Conservation (phyloP, 1,140 invertebrate species). For the Fopius arisanus region DNA sequence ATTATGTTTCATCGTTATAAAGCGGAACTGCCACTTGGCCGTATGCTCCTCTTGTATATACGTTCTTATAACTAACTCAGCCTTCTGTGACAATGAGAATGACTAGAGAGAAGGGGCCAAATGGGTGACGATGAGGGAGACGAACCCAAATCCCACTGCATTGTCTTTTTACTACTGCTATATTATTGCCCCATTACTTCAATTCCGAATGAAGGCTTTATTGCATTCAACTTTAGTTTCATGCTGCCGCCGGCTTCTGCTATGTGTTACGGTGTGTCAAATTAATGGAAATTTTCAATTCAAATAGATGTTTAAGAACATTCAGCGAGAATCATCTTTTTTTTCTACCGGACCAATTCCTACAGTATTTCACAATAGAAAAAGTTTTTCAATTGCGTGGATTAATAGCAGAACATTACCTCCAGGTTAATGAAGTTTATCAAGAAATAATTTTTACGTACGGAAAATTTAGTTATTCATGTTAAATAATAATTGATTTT, state of each 20-base stretch:
- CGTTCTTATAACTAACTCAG: constrained; percentile 22
- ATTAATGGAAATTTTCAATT: neutral
- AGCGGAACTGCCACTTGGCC: constrained; percentile 30
- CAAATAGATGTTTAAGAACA: neutral
- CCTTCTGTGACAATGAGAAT: neutral
- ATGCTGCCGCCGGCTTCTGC: neutral
- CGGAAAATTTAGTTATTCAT: too few species aligned
- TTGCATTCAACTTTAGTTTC: neutral
- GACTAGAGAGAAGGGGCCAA: neutral
- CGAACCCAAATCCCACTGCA: neutral
- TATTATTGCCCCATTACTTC: constrained; percentile 22
- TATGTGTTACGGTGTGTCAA: neutral
- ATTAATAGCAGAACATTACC: neutral
- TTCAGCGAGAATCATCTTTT: neutral
- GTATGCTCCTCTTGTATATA: constrained; percentile 8
- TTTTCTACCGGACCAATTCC: neutral
- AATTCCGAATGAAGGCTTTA: neutral
- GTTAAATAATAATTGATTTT: too few species aligned
- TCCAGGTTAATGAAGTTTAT: neutral
- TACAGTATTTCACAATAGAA: neutral
- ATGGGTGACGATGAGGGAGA: neutral
- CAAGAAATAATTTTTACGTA: neutral
- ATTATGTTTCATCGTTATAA: constrained; percentile 23
- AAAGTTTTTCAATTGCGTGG: neutral
- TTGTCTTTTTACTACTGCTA: constrained; percentile 26